phyloP scores from a whole-genome alignment of 2,888 invertebrate genomes.

The Agrotis ipsilon region DNA sequence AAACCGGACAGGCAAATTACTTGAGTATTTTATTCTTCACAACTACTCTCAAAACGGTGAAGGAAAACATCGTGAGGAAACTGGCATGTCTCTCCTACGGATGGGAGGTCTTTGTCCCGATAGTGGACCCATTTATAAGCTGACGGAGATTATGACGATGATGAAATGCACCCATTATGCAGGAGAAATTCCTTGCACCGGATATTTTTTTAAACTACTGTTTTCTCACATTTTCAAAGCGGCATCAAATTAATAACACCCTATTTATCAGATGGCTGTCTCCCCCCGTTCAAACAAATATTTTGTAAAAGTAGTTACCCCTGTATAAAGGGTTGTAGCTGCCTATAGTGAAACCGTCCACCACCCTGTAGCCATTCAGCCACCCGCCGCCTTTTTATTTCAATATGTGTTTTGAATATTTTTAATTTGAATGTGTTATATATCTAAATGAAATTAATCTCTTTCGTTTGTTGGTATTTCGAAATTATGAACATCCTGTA shows the following conservation, averaged over 20 bases:
- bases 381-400: conserved; percentile 47
- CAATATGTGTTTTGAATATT: conserved; percentile 32
- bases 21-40: no score
- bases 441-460: no score
- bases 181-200: no score
- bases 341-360: not conserved
- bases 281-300: conserved; percentile 42
- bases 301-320: conserved; percentile 38
- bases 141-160: no score
- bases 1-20: no score
- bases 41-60: no score
- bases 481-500: not conserved
- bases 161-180: no score
- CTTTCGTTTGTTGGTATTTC: not conserved
- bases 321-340: conserved; percentile 35
- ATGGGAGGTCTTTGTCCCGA: no score
- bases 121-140: no score
- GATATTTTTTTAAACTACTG: no score
- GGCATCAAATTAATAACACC: conserved; percentile 10
- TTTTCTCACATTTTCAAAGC: not conserved
- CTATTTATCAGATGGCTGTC: conserved; percentile 3
- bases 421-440: conserved; percentile 26
- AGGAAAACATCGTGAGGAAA: no score
- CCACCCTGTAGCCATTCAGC: conserved; percentile 29
- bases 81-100: no score